phyloP scores from a whole-genome alignment of 2,888 invertebrate species.

The Zeuzera pyrina region DNA sequence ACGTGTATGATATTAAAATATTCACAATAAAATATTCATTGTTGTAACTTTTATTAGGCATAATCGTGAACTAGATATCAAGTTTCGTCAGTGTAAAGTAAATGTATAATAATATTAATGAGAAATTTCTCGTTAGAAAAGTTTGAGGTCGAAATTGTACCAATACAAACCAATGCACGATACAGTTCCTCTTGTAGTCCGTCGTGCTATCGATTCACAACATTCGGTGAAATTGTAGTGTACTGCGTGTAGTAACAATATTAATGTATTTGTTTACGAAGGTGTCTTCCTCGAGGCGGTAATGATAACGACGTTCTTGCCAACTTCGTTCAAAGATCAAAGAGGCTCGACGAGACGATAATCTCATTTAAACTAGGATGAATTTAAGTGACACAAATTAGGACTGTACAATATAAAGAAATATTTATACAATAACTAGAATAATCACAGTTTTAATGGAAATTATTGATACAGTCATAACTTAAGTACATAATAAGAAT shows the following conservation, averaged over 20 bases:
- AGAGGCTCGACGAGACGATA: conserved; percentile 41
- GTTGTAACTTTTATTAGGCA: conserved; percentile 25
- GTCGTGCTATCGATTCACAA: conserved; percentile 61
- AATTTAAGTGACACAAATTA: conserved; percentile 46
- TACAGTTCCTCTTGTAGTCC: conserved; percentile 68
- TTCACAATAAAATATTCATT: conserved; percentile 39
- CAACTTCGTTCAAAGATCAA: conserved; percentile 35
- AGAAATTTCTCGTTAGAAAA: conserved; percentile 29
- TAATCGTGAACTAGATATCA: conserved; percentile 20
- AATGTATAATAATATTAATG: conserved; percentile 33
- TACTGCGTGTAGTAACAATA: conserved; percentile 23
- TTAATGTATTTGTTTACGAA: conserved; percentile 14
- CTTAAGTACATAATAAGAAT: conserved; percentile 16
- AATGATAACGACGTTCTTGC: conserved; percentile 35
- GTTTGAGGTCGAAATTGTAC: conserved; percentile 57
- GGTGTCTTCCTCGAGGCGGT: conserved; percentile 49
- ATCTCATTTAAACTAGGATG: conserved; percentile 38
- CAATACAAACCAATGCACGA: conserved; percentile 63
- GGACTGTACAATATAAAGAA: conserved; percentile 46
- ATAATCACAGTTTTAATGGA: conserved; percentile 36
- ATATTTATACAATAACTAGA: conserved; percentile 47
- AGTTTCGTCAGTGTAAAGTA: conserved; percentile 34
- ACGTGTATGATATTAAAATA: conserved; percentile 38
- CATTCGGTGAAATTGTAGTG: conserved; percentile 38
- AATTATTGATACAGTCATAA: conserved; percentile 35